A percentile compares a stretch with the other conserved stretches of the same genome.
These are phyloP conservation scores for Hippasteria phrygiana DNA, from an alignment of 53 echinoderm and acorn worm species.

Conservation along the genomic window DNA sequence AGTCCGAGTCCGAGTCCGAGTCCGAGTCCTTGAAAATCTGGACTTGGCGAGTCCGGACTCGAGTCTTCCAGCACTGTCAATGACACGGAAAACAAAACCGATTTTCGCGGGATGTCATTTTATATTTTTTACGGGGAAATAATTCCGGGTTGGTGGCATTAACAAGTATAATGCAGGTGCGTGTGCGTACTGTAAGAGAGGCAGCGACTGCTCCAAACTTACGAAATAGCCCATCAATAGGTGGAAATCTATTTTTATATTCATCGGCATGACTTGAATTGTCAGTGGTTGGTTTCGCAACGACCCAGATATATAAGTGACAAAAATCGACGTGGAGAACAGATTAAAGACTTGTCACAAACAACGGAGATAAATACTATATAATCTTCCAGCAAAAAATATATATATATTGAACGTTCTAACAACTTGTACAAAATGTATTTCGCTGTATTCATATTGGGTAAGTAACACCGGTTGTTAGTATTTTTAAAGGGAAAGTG, in stretches of 20 bases:
- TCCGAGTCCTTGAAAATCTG: too few species aligned
- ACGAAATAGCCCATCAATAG: neutral
- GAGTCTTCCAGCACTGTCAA: too few species aligned
- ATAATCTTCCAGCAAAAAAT: neutral
- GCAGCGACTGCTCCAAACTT: neutral
- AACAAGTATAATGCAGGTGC: neutral
- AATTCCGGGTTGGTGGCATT: neutral
- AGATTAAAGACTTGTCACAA: neutral
- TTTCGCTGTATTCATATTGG: neutral
- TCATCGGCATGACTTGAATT: neutral
- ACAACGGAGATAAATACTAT: neutral
- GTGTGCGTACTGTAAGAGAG: neutral
- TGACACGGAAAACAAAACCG: neutral
- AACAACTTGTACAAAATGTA: neutral
- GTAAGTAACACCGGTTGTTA: neutral
- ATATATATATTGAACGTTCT: neutral
- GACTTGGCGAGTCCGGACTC: too few species aligned
- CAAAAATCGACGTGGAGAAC: neutral
- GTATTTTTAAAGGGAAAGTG: too few species aligned
- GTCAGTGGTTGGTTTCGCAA: neutral
- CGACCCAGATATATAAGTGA: neutral
- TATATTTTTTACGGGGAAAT: neutral
- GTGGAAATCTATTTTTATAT: neutral
- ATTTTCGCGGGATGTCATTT: neutral
- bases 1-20: too few species aligned